These are phyloP conservation scores for Spondyliosoma cantharus DNA, from an alignment of 2,797 vertebrate species.

Conservation along the genomic window DNA sequence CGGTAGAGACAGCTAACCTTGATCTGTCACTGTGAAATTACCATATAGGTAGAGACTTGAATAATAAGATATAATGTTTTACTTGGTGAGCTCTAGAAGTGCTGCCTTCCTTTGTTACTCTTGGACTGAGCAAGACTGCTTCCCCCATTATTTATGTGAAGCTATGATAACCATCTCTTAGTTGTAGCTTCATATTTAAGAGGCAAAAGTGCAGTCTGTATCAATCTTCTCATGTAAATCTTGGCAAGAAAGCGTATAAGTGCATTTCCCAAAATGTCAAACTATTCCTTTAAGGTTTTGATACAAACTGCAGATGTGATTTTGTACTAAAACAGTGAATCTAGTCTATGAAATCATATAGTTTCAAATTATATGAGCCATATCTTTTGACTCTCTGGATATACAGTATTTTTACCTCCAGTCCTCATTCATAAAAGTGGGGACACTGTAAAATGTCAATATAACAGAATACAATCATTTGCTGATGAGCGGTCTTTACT, in stretches of 20 bases:
- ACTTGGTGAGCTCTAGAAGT: not conserved
- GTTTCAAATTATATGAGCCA: not conserved
- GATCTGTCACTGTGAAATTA: not conserved
- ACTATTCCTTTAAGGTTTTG: not conserved
- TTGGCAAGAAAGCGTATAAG: not conserved
- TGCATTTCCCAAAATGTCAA: not conserved
- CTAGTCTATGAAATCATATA: not conserved
- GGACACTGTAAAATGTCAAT: no score
- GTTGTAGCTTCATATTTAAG: not conserved
- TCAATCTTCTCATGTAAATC: not conserved
- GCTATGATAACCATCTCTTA: no score
- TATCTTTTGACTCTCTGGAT: not conserved
- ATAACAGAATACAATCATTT: no score
- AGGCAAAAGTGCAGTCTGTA: not conserved
- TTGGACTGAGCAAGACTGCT: not conserved
- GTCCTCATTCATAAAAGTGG: no score
- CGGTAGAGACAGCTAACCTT: not conserved
- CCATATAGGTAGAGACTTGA: not conserved
- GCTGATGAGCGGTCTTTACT: no score
- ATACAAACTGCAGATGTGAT: not conserved
- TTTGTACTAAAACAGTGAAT: not conserved
- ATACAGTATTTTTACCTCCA: no score
- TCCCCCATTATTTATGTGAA: no score
- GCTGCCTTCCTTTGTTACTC: not conserved
- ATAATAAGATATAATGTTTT: not conserved